Evolutionary conservation across 1,140 invertebrate genomes (phyloP).

Genomic region (Drosophila rufa): DNA sequence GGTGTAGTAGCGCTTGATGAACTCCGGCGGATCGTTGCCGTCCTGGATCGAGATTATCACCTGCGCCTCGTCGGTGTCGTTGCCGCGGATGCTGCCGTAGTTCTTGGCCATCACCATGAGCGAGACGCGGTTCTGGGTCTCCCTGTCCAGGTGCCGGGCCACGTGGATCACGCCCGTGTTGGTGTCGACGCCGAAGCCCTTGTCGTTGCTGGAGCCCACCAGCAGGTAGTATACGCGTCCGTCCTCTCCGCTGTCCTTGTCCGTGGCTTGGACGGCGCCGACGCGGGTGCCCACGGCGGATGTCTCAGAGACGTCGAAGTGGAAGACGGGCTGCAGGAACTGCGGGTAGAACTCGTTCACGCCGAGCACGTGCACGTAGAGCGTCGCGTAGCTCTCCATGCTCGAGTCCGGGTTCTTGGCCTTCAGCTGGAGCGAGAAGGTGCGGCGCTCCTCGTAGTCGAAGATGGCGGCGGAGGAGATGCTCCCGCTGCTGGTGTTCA

Average conservation of each 20-base stretch:
- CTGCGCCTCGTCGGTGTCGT: constrained; percentile 97
- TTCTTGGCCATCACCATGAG: constrained; percentile 98
- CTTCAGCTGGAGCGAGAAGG: constrained; percentile 92
- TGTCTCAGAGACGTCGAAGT: constrained; percentile 97
- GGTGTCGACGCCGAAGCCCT: constrained; percentile 94
- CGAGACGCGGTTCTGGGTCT: constrained; percentile 95
- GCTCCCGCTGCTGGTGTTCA: constrained; percentile 91
- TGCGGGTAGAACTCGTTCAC: constrained; percentile 97
- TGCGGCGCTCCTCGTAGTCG: constrained; percentile 94
- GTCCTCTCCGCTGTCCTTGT: constrained; percentile 96
- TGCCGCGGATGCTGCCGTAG: constrained; percentile 94
- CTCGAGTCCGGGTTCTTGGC: constrained; percentile 95
- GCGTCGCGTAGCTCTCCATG: constrained; percentile 90
- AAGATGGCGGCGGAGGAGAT: constrained; percentile 92
- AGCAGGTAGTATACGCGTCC: constrained; percentile 96
- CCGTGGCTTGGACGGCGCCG: constrained; percentile 94
- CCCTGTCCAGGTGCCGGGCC: constrained; percentile 93
- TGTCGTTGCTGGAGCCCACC: constrained; percentile 96
- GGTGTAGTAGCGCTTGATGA: constrained; percentile 91
- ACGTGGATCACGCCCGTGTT: constrained; percentile 94
- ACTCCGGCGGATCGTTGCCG: constrained; percentile 97
- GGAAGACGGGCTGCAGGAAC: constrained; percentile 96
- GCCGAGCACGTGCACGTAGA: constrained; percentile 93
- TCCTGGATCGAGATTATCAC: constrained; percentile 97
- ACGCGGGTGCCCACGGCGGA: constrained; percentile 94